Conservation (phyloP, 2,113 vertebrate species). For the Falcunculus frontatus region DNA sequence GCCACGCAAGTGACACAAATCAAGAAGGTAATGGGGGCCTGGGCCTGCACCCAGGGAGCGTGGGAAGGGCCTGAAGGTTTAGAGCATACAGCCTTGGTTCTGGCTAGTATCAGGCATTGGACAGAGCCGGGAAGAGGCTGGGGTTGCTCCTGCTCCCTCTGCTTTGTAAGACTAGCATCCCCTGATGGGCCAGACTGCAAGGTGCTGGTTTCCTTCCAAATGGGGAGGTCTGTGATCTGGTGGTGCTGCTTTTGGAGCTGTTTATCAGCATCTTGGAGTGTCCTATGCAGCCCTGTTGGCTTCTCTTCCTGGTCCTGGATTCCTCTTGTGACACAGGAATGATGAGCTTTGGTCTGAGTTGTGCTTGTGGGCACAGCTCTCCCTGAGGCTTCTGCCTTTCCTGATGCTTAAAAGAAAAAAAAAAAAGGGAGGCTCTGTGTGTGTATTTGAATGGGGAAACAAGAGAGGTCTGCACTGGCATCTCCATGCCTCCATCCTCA, state of each 20-base stretch:
- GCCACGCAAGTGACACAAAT: not conserved
- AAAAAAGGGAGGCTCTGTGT: not conserved
- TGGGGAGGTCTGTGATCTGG: not conserved
- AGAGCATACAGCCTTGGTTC: rapidly evolving
- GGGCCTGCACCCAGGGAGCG: not conserved
- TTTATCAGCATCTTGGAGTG: rapidly evolving
- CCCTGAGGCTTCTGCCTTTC: not conserved
- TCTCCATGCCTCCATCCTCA: not conserved
- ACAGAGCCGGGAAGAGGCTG: not conserved
- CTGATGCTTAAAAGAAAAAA: not conserved
- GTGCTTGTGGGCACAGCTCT: too few species aligned
- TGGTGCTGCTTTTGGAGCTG: not conserved
- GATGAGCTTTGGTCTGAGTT: not conserved
- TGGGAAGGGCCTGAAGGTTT: not conserved
- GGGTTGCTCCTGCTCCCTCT: not conserved
- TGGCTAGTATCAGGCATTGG: not conserved
- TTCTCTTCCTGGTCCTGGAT: not conserved
- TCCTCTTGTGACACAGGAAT: not conserved
- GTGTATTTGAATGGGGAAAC: not conserved
- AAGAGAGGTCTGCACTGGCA: not conserved
- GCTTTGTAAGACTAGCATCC: not conserved
- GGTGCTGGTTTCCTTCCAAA: not conserved
- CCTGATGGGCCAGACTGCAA: rapidly evolving
- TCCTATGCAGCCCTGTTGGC: rapidly evolving
- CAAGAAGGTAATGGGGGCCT: not conserved